Conservation (phyloP, 2,888 invertebrate species). For the Candidula unifasciata region DNA sequence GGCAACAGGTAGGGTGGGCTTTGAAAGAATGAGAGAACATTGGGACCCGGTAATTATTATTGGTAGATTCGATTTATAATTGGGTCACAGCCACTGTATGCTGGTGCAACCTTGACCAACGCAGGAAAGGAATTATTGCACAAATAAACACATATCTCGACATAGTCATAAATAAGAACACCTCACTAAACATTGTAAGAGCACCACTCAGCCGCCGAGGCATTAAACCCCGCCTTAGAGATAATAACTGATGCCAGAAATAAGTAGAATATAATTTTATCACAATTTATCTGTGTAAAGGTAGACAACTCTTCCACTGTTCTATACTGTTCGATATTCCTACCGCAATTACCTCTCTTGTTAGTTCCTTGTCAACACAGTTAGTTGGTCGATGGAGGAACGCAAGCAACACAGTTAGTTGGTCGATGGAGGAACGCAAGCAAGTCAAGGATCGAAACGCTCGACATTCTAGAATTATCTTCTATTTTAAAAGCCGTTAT, state of each 20-base stretch:
- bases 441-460: neutral
- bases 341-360: neutral
- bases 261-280: neutral
- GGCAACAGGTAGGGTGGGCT: too few species aligned
- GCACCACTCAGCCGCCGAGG: too few species aligned
- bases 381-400: neutral
- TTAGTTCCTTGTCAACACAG: neutral
- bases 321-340: neutral
- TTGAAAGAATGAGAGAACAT: too few species aligned
- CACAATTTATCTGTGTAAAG: neutral
- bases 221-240: too few species aligned
- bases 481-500: neutral
- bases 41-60: too few species aligned
- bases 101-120: too few species aligned
- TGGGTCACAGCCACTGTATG: too few species aligned
- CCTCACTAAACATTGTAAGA: too few species aligned
- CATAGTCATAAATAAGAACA: too few species aligned
- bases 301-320: neutral
- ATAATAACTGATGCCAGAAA: neutral
- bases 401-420: neutral
- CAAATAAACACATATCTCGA: too few species aligned
- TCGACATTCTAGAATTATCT: neutral
- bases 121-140: too few species aligned
- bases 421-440: neutral
- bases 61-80: too few species aligned